Evolutionary conservation across 35 echinoderm and acorn worm genomes (phyloP).

Genomic region (Patiria miniata): DNA sequence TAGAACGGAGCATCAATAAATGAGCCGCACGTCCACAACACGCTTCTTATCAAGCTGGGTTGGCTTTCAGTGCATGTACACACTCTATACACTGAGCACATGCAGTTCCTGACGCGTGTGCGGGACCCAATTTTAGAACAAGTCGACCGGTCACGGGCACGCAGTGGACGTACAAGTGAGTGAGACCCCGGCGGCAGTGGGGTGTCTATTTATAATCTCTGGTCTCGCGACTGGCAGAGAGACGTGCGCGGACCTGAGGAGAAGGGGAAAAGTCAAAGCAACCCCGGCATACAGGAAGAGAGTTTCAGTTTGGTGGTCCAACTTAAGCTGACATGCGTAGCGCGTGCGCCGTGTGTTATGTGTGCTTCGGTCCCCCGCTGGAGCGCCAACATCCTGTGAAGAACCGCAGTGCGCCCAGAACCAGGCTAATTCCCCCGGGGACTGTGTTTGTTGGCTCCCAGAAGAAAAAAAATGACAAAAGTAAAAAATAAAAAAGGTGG

Average conservation of each 20-base stretch:
- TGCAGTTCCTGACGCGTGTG: conserved; percentile 1
- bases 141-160: conserved; percentile 13
- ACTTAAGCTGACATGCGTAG: neutral
- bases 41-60: too few relatives aligned
- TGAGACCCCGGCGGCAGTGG: conserved; percentile 12
- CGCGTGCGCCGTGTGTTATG: neutral
- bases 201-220: conserved; percentile 9
- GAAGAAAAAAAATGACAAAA: too few relatives aligned
- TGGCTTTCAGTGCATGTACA: too few relatives aligned
- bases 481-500: too few relatives aligned
- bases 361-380: neutral
- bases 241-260: too few relatives aligned
- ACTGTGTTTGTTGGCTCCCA: neutral
- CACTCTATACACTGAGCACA: too few relatives aligned
- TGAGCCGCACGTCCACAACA: too few relatives aligned
- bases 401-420: neutral
- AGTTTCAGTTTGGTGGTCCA: neutral
- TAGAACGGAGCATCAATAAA: neutral
- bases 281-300: conserved; percentile 2
- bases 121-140: neutral
- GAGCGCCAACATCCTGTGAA: conserved; percentile 3
- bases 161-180: neutral
- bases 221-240: neutral
- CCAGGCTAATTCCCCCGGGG: conserved; percentile 10
- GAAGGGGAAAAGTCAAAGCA: neutral